Conservation (phyloP, 2,888 invertebrate genomes). For the Temnothorax rugatulus region DNA sequence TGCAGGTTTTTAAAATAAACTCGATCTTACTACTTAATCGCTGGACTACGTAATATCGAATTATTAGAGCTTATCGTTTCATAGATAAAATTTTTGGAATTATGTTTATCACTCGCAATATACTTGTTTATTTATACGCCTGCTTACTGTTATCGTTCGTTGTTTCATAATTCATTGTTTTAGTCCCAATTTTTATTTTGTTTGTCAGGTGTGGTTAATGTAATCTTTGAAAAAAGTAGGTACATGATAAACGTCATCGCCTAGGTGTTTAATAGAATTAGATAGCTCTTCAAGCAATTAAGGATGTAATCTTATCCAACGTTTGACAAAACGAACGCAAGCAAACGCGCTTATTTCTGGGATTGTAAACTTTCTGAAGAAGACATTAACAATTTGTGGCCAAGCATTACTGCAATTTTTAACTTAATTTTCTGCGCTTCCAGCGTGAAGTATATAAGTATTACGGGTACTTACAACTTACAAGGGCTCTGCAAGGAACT, state of each 20-base stretch:
- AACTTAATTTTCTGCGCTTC: neutral
- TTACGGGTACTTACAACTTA: neutral
- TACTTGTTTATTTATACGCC: neutral
- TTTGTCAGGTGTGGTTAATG: neutral
- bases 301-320: slow-evolving; percentile 24
- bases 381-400: neutral
- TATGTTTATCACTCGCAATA: neutral
- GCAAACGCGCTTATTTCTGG: neutral
- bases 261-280: slow-evolving; percentile 7
- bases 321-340: slow-evolving; percentile 1
- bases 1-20: neutral
- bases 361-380: neutral
- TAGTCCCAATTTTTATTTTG: neutral
- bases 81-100: neutral
- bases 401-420: neutral
- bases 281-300: neutral
- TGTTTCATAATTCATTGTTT: slow-evolving; percentile 1
- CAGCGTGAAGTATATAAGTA: neutral
- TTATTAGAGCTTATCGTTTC: neutral
- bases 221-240: neutral
- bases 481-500: neutral
- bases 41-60: neutral
- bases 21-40: neutral
- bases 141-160: neutral
- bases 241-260: neutral